Conservation (phyloP, 2,888 invertebrate genomes). For the Salticus scenicus region DNA sequence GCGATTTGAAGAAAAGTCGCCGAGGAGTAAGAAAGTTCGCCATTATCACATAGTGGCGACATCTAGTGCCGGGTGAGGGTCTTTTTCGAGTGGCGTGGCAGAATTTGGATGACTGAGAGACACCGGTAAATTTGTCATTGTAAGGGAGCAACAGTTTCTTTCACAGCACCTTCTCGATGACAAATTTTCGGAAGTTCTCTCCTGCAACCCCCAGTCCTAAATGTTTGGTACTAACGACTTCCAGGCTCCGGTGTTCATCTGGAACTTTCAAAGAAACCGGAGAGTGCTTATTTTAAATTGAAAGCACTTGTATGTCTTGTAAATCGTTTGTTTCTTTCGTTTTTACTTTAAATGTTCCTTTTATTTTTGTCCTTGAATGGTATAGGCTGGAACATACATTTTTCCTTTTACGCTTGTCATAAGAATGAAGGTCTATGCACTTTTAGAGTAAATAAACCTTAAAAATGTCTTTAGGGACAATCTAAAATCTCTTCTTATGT, state of each 20-base stretch:
- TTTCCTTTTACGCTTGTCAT: no score
- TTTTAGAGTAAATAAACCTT: no score
- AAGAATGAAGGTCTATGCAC: no score
- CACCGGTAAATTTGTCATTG: slow-evolving; percentile 23
- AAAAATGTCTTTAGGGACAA: no score
- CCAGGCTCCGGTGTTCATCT: neutral
- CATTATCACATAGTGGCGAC: slow-evolving; percentile 58
- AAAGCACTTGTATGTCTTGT: neutral
- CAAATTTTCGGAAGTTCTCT: slow-evolving; percentile 9
- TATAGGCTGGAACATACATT: no score
- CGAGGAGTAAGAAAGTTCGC: slow-evolving; percentile 9
- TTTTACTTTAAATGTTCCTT: neutral
- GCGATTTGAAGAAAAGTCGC: slow-evolving; percentile 41
- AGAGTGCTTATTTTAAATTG: neutral
- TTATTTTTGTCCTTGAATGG: no score
- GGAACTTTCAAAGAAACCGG: neutral
- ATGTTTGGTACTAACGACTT: neutral
- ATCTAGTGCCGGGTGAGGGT: slow-evolving; percentile 48
- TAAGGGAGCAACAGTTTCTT: neutral
- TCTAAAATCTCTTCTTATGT: no score
- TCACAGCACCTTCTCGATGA: slow-evolving; percentile 12
- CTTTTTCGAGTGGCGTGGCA: slow-evolving; percentile 12
- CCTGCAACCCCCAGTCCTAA: neutral
- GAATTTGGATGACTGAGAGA: slow-evolving; percentile 10
- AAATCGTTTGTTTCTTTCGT: neutral